Base-by-base conservation (phyloP, 30 jellyfish, hydroid and myxozoan species). In the Phacellophora camtschatica region DNA sequence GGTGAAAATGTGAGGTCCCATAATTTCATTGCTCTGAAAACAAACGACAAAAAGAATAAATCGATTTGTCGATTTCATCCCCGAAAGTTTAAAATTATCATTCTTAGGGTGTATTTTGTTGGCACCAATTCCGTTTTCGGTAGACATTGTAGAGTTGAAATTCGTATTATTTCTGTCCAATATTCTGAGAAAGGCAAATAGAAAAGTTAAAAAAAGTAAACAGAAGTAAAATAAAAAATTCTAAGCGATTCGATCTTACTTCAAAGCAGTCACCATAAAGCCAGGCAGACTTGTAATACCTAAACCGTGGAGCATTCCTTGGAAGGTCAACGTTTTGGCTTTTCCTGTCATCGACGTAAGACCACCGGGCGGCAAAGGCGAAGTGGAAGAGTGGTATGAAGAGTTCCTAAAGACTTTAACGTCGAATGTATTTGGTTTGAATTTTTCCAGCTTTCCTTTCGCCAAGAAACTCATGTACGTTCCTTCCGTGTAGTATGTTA, bases 401-500 rank as follows among this genome's bases (percentile, higher is more conserved):
- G 83, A 62, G 66, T 93, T 93, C 25, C 87, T 63, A 77, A 45
- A 93, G 11, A 93, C 96, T 9, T 41, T 73, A 30, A 76, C 87
- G 22, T 74, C 87, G 63, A 85, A 93, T 9, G 83, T 62, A 9
- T 76, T 57, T 15, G 97, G 97, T 61, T 51, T 61, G 71, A 93
- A 93, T 53, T 78, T 68, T 64, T 57, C 80, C 51, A 55, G 76
- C 23, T 93, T 74, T 11, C 99, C 99, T 66, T 93, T 93, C 46
- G 99, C 99, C 30, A 93, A 63, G 57, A 34, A 72, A 25, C 99
- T 87, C 32, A 82, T 87, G 83, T 81, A 81, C 31, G 91, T 66
- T 13, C 99, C 97, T 62, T 93, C 99, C 0, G 96, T 77, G 76
- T 93, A 93, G 56, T 85, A 93, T 1, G 99, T 93, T 64, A 93